phyloP scores from a whole-genome alignment of 2,113 vertebrate genomes.

The Mobula hypostoma region DNA sequence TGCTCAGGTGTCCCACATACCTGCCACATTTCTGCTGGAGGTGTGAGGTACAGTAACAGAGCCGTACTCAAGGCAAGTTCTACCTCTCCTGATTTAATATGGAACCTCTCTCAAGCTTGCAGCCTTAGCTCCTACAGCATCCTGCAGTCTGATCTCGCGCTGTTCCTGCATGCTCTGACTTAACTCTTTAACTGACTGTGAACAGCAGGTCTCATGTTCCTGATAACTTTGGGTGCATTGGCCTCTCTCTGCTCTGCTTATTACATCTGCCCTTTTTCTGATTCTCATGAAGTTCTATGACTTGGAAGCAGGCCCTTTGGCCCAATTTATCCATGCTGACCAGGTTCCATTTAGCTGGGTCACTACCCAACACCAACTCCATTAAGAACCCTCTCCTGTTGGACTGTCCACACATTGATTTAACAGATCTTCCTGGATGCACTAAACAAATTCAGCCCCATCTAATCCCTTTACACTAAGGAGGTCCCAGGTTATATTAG shows the following conservation, averaged over 20 bases:
- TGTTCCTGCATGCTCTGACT: neutral
- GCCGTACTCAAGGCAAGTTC: neutral
- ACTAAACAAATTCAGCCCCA: too few species aligned
- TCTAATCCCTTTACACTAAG: too few species aligned
- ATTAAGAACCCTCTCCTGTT: too few species aligned
- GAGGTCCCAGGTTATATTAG: too few species aligned
- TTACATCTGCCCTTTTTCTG: neutral
- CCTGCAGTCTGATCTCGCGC: neutral
- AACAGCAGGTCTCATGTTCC: neutral
- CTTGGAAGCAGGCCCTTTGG: too few species aligned
- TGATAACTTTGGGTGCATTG: neutral
- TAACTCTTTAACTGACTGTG: neutral
- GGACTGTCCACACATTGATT: too few species aligned
- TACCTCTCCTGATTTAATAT: neutral
- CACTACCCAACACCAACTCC: too few species aligned
- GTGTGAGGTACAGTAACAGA: neutral
- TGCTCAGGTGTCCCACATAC: neutral
- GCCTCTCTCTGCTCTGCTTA: neutral
- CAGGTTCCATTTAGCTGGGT: too few species aligned
- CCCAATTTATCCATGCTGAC: too few species aligned
- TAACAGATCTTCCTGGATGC: too few species aligned
- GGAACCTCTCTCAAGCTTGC: neutral
- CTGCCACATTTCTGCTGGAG: neutral
- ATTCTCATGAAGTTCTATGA: neutral
- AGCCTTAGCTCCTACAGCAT: neutral